Evolutionary conservation across 2,797 vertebrate genomes (phyloP), one percentile per base, ranked within the genome.

Genomic region (Sandelia bainsii): DNA sequence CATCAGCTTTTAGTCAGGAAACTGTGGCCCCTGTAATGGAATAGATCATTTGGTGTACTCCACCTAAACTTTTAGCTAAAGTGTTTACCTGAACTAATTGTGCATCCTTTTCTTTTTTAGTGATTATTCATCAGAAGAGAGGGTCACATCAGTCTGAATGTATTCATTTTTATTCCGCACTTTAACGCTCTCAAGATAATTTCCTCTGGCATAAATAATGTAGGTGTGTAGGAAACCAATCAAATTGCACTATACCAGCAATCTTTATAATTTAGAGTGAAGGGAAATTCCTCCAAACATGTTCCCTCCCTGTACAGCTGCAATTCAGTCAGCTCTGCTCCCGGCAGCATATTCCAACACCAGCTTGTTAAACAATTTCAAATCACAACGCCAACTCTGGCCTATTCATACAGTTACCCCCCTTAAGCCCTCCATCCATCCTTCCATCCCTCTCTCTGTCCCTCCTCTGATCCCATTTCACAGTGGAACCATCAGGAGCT

Each of bases 401-500:
- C 64, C 76, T 83, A 72, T 87, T 84, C 64, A 79, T 88, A 82
- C 81, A 84, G 75, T 82, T 59, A 71, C 59, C 42, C 65, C 69
- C 23, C 68, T 46, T 34, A 63, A 50, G 62, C 67, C 62, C 71
- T 75, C 62, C 72, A 63, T 73, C 72, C 69, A 62, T 73, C 69
- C 72, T 48, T 68, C 72, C 60, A 56, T 75, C 67, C 78, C 80
- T 85, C 80, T 69, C 82, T 82, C 74, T 84, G 80, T 90, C 77
- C 83, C 82, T 87, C 72, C 66, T 88, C 87, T 90, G 89, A 92
- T 93, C 91, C 85, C 80, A 84, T 93, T 93, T 91, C 90, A 90
- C 85, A 91, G 85, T 88, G 79, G 77, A 88, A 86, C 89, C 87
- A 86, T 86, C 86, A 90, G 87, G 79, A 86, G 88, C 85, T 93